Evolutionary conservation across 2,113 vertebrate species (phyloP).

Genomic region (Chauna torquata): DNA sequence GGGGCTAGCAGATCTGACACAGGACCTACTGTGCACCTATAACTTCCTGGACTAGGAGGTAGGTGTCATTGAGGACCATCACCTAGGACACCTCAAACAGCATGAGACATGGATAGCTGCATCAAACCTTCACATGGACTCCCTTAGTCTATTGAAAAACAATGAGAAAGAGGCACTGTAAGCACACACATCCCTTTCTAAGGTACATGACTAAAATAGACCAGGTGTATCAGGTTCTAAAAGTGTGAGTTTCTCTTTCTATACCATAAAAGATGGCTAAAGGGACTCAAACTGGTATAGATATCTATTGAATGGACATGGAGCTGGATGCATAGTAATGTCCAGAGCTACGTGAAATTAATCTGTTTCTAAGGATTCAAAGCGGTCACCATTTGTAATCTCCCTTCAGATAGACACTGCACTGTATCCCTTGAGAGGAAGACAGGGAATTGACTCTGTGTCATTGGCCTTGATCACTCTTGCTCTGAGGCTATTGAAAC

Average conservation of each 20-base stretch:
- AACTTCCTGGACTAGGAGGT: background rate
- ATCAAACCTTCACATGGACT: background rate
- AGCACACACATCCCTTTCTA: background rate
- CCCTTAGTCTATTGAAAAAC: background rate
- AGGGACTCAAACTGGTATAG: background rate
- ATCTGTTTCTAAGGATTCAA: background rate
- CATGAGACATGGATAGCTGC: background rate
- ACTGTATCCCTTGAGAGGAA: background rate
- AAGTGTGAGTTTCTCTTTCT: background rate
- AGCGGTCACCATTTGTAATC: background rate
- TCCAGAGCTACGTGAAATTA: background rate
- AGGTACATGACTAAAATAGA: background rate
- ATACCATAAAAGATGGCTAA: background rate
- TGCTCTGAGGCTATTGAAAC: constrained; percentile 30
- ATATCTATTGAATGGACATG: background rate
- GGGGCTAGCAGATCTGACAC: background rate
- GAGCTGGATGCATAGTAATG: background rate
- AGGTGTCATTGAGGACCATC: background rate
- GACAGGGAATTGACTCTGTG: background rate
- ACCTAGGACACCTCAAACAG: background rate
- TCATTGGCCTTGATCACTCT: constrained; percentile 47
- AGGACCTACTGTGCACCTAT: background rate
- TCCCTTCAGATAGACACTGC: background rate
- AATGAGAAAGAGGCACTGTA: background rate
- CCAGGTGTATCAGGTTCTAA: background rate